These are phyloP conservation scores for Micrasema minimum DNA, from an alignment of 1,140 invertebrate genomes.

Conservation along the genomic window DNA sequence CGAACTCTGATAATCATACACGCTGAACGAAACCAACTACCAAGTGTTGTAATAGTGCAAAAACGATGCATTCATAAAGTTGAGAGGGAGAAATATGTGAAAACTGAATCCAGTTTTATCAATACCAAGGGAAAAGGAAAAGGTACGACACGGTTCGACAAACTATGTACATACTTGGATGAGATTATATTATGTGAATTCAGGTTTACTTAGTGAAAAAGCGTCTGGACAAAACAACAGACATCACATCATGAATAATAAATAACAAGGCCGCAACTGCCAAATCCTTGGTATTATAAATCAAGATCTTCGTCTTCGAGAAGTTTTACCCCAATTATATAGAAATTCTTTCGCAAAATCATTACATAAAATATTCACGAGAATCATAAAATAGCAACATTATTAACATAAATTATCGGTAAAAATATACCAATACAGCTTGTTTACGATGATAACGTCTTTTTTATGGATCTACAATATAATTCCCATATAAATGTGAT, in stretches of 20 bases:
- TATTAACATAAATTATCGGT: constrained; percentile 18
- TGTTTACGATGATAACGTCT: constrained; percentile 12
- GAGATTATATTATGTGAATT: too few relatives aligned
- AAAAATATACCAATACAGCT: background rate
- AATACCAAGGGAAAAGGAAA: background rate
- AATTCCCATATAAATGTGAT: constrained; percentile 23
- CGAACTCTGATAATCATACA: too few relatives aligned
- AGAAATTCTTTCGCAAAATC: constrained; percentile 9
- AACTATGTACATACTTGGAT: too few relatives aligned
- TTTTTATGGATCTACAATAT: constrained; percentile 32
- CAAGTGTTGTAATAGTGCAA: constrained; percentile 2
- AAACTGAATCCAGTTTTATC: constrained; percentile 9
- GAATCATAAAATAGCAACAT: constrained; percentile 19
- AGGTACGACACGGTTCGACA: background rate
- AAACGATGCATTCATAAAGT: constrained; percentile 1
- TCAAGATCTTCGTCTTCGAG: background rate
- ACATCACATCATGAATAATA: too few relatives aligned
- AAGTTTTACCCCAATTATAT: constrained; percentile 26
- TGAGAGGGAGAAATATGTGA: constrained; percentile 16
- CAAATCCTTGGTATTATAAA: background rate
- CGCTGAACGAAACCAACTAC: background rate
- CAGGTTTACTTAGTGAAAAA: too few relatives aligned
- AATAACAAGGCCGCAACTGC: background rate
- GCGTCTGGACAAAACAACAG: too few relatives aligned
- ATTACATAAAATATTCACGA: constrained; percentile 21